Conservation (phyloP, 1,140 invertebrate genomes). For the Rhagoletis zephyria region DNA sequence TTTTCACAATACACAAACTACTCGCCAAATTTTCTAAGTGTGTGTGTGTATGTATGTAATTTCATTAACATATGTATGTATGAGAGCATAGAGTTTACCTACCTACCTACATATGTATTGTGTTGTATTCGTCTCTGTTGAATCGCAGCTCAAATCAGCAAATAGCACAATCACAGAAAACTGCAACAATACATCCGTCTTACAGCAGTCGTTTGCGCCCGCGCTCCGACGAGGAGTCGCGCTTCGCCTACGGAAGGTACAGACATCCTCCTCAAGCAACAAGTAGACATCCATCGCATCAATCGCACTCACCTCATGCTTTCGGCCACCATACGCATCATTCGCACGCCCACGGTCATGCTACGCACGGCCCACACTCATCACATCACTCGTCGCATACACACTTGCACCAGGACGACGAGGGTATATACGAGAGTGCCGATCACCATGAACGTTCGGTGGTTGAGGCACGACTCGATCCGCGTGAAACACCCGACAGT, state of each 20-base stretch:
- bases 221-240: slow-evolving; percentile 76
- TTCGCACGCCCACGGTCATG: slow-evolving; percentile 73
- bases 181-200: slow-evolving; percentile 73
- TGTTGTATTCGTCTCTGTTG: slow-evolving; percentile 43
- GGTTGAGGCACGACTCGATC: slow-evolving; percentile 75
- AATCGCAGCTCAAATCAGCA: slow-evolving; percentile 71
- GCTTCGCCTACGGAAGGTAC: slow-evolving; percentile 87
- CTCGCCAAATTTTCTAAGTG: neutral
- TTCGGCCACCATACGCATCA: slow-evolving; percentile 73
- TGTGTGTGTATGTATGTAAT: neutral
- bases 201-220: slow-evolving; percentile 75
- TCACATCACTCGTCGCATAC: slow-evolving; percentile 75
- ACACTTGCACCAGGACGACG: slow-evolving; percentile 81
- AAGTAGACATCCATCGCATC: slow-evolving; percentile 74
- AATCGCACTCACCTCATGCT: slow-evolving; percentile 73
- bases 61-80: slow-evolving; percentile 26
- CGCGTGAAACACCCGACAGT: slow-evolving; percentile 86
- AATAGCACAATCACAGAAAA: slow-evolving; percentile 74
- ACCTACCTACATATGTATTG: slow-evolving; percentile 11
- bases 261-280: slow-evolving; percentile 80
- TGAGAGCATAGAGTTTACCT: neutral
- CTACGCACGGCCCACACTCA: slow-evolving; percentile 73
- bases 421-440: slow-evolving; percentile 88
- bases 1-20: neutral
- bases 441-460: slow-evolving; percentile 79